These are phyloP conservation scores for Homarus gammarus DNA, from an alignment of 2,888 invertebrate genomes.

Conservation along the genomic window DNA sequence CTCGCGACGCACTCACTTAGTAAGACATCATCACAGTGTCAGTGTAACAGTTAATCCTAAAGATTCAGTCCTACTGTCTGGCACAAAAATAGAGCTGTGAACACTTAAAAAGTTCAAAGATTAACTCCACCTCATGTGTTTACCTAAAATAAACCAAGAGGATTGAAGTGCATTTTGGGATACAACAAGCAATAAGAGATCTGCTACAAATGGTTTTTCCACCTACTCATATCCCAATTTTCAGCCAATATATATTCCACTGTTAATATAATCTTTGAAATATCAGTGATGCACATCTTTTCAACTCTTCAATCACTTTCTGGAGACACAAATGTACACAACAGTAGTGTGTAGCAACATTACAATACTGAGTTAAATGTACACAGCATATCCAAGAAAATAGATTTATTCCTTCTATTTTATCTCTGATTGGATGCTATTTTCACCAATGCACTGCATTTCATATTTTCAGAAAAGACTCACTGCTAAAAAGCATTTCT, in stretches of 20 bases:
- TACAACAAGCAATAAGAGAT: conserved; percentile 46
- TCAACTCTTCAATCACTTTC: conserved; percentile 3
- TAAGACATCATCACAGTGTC: conserved; percentile 69
- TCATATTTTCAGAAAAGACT: conserved; percentile 6
- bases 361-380: conserved; percentile 28
- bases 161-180: conserved; percentile 40
- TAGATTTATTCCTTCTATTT: conserved; percentile 24
- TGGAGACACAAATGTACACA: conserved; percentile 33
- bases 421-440: conserved; percentile 7
- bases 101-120: conserved; percentile 60
- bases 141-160: conserved; percentile 37
- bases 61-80: conserved; percentile 54
- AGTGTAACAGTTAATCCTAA: conserved; percentile 64
- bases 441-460: conserved; percentile 34
- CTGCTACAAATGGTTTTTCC: conserved; percentile 23
- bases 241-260: conserved; percentile 22
- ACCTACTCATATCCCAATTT: not conserved
- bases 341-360: conserved; percentile 34
- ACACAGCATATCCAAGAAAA: conserved; percentile 46
- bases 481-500: conserved; percentile 41
- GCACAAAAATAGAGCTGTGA: conserved; percentile 68
- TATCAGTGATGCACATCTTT: conserved; percentile 15
- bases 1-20: conserved; percentile 42
- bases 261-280: conserved; percentile 27
- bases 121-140: conserved; percentile 38